Conservation (phyloP, 2,113 vertebrate species). For the Montifringilla adamsi region DNA sequence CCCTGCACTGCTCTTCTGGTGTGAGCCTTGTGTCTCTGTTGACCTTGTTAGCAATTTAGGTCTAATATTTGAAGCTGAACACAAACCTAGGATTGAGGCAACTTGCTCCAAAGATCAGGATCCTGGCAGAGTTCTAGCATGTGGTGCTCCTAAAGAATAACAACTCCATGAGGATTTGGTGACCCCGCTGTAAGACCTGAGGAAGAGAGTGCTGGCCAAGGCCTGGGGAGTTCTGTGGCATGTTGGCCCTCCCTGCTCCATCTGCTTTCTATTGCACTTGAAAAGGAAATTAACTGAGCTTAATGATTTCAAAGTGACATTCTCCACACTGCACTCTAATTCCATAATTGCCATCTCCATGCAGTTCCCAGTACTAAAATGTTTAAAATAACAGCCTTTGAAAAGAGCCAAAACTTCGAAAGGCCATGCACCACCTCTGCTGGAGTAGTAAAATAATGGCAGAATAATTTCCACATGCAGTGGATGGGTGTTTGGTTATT, state of each 20-base stretch:
- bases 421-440: conserved; percentile 10
- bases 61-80: not conserved
- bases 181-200: conserved; percentile 10
- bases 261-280: conserved; percentile 59
- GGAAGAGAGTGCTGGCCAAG: not conserved
- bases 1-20: not conserved
- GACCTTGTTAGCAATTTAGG: not conserved
- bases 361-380: conserved; percentile 23
- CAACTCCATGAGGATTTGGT: not conserved
- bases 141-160: conserved; percentile 10
- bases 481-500: conserved; percentile 18
- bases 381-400: conserved; percentile 30
- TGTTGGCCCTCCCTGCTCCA: conserved; percentile 40
- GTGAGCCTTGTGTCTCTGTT: not conserved
- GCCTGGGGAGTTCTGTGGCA: conserved; percentile 35
- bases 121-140: not conserved
- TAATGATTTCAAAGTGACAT: conserved; percentile 59
- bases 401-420: conserved; percentile 33
- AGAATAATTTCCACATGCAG: conserved; percentile 59
- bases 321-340: conserved; percentile 49
- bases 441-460: conserved; percentile 54
- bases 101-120: not conserved
- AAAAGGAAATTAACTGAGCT: conserved; percentile 51
- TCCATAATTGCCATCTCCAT: conserved; percentile 38
- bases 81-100: not conserved